phyloP scores from a whole-genome alignment of 2,797 vertebrate species.

The Rachycentron canadum region DNA sequence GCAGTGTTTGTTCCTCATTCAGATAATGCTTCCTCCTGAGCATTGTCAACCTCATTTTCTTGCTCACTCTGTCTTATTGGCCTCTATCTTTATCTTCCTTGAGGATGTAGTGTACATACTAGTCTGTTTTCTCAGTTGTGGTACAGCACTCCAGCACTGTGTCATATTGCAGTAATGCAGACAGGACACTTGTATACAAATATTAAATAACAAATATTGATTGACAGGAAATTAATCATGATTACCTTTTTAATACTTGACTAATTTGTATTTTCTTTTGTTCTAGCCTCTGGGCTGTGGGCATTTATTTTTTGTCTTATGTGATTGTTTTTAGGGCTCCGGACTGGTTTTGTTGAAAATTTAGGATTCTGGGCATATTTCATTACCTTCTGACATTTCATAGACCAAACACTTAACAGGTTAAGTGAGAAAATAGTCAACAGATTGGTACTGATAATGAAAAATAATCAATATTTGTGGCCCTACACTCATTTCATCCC shows the following conservation, averaged over 20 bases:
- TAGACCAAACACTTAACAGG: background rate
- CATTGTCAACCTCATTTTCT: slow-evolving; percentile 22
- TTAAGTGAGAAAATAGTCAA: background rate
- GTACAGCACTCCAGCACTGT: background rate
- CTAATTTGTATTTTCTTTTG: background rate
- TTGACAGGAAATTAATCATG: background rate
- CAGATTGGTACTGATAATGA: background rate
- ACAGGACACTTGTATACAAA: background rate
- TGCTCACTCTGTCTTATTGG: slow-evolving; percentile 34
- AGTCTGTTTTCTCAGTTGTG: slow-evolving; percentile 26
- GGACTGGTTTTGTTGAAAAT: background rate
- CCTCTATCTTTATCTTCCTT: background rate
- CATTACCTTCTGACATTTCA: background rate
- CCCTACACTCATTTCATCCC: too few species aligned
- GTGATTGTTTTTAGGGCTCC: background rate
- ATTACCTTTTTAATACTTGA: background rate
- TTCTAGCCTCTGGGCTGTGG: background rate
- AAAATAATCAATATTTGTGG: background rate
- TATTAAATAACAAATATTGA: background rate
- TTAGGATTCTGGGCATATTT: background rate
- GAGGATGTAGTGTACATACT: slow-evolving; percentile 11
- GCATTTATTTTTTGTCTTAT: background rate
- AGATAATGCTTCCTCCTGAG: slow-evolving; percentile 20
- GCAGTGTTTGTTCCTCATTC: slow-evolving; percentile 25
- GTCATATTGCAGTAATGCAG: background rate